A percentile compares a stretch with the other conserved stretches of the same genome.
phyloP scores from a whole-genome alignment of 2,113 vertebrate genomes.

The Heteronetta atricapilla region DNA sequence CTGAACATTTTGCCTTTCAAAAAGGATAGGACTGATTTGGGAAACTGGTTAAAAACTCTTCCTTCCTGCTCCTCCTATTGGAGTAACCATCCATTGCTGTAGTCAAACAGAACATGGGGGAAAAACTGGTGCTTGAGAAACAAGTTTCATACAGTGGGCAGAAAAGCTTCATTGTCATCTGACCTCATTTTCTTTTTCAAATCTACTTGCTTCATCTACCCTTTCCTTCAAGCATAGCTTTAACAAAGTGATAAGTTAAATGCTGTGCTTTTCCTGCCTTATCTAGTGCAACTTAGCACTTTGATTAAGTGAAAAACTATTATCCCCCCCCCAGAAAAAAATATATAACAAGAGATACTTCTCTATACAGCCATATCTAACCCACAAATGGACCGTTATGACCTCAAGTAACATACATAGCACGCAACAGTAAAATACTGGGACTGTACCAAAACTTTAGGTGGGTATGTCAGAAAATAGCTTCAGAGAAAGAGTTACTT shows the following conservation, averaged over 20 bases:
- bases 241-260: background rate
- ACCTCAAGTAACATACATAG: background rate
- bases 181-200: background rate
- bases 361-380: background rate
- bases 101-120: no score
- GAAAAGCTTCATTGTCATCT: background rate
- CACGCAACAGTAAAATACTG: background rate
- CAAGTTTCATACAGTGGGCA: background rate
- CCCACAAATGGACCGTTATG: background rate
- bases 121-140: background rate
- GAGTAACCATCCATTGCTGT: background rate
- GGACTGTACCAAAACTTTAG: background rate
- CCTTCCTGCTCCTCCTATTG: background rate
- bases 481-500: constrained; percentile 22
- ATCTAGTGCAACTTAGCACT: no score
- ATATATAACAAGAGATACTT: background rate
- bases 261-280: no score
- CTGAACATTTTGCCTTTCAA: background rate
- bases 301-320: background rate
- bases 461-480: background rate
- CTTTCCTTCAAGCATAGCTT: background rate
- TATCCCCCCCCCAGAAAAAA: background rate
- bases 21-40: background rate
- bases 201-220: background rate
- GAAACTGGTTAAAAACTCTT: background rate